phyloP scores from a whole-genome alignment of 2,888 invertebrate species.

The Yponomeuta malinellus region DNA sequence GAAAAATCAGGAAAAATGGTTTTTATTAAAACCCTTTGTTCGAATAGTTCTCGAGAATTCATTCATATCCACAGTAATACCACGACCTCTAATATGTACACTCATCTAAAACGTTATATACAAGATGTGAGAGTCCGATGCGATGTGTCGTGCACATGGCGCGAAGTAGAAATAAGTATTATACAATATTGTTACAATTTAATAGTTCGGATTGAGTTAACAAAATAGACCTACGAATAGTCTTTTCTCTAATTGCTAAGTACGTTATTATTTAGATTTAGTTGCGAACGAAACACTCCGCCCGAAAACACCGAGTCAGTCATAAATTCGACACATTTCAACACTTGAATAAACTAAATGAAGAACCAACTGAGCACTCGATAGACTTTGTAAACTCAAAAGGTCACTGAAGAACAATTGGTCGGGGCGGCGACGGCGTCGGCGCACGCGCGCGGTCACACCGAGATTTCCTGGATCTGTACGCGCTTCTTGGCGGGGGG shows the following conservation, averaged over 20 bases:
- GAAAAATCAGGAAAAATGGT: constrained; percentile 50
- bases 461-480: constrained; percentile 88
- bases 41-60: constrained; percentile 37
- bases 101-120: constrained; percentile 14
- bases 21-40: constrained; percentile 60
- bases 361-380: not conserved
- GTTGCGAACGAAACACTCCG: no score
- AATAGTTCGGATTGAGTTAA: not conserved
- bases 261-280: no score
- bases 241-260: no score
- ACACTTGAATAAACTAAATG: constrained; percentile 7
- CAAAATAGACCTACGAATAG: no score
- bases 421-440: not conserved
- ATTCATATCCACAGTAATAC: constrained; percentile 40
- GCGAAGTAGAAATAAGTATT: not conserved
- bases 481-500: constrained; percentile 83
- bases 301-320: not conserved
- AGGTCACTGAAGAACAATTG: not conserved
- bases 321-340: constrained; percentile 8
- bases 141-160: no score
- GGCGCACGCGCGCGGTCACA: constrained; percentile 46
- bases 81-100: constrained; percentile 58
- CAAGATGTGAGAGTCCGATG: not conserved
- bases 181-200: not conserved
- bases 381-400: constrained; percentile 13